These are phyloP conservation scores for Strix occidentalis DNA, from an alignment of 2,797 vertebrate genomes.

Conservation along the genomic window DNA sequence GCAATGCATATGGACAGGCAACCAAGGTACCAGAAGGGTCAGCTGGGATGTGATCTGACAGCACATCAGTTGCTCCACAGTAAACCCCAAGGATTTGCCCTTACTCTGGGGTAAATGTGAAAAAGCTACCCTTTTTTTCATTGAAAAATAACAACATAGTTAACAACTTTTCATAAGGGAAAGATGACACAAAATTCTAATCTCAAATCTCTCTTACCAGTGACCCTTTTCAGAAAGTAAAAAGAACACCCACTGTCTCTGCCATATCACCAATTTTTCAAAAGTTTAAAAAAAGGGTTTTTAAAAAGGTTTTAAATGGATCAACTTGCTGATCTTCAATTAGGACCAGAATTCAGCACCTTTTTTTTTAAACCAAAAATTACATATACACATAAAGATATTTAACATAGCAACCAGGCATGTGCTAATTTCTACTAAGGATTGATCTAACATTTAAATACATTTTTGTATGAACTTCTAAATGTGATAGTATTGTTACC, in stretches of 20 bases:
- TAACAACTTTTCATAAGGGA: neutral
- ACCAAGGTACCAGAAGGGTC: neutral
- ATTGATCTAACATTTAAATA: neutral
- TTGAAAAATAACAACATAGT: neutral
- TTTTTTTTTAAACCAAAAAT: neutral
- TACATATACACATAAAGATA: neutral
- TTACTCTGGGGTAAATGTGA: neutral
- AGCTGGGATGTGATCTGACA: fast-evolving
- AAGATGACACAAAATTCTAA: neutral
- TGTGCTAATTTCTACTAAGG: neutral
- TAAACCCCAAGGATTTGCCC: neutral
- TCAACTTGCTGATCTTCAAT: neutral
- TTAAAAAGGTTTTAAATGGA: neutral
- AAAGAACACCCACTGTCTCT: neutral
- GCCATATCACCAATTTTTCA: fast-evolving
- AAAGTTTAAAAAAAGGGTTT: neutral
- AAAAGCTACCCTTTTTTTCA: neutral
- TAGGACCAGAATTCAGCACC: neutral
- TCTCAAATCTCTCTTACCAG: neutral
- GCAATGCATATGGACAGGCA: fast-evolving
- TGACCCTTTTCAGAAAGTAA: neutral
- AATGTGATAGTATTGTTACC: neutral
- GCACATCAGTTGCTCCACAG: neutral
- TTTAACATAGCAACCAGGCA: neutral
- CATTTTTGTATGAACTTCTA: neutral